Evolutionary conservation across 2,797 vertebrate species (phyloP).

Genomic region (Pygocentrus nattereri): DNA sequence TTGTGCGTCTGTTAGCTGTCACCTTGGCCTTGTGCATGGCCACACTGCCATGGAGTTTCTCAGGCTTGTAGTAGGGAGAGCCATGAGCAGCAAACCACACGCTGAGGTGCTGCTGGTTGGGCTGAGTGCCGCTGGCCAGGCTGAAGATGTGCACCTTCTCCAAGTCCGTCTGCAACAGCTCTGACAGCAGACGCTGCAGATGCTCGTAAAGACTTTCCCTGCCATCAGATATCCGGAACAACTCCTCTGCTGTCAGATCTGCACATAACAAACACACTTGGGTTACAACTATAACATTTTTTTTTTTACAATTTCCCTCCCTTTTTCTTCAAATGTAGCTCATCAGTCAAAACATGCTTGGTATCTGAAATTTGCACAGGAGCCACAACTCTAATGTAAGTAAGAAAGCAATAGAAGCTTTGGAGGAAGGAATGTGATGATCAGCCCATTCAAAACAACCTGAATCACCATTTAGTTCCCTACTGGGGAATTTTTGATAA

Average conservation of each 20-base stretch:
- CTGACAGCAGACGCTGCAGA: slow-evolving; percentile 78
- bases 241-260: slow-evolving; percentile 84
- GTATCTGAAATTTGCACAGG: too few species aligned
- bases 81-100: slow-evolving; percentile 86
- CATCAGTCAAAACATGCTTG: too few species aligned
- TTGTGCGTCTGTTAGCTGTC: slow-evolving; percentile 26
- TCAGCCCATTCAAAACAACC: too few species aligned
- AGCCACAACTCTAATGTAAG: too few species aligned
- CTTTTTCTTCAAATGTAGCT: too few species aligned
- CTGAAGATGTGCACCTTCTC: slow-evolving; percentile 86
- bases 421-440: too few species aligned
- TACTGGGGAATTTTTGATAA: too few species aligned
- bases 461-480: too few species aligned
- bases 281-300: not conserved
- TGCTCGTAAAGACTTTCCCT: slow-evolving; percentile 80
- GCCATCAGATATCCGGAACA: slow-evolving; percentile 73
- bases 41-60: slow-evolving; percentile 86
- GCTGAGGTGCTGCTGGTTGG: slow-evolving; percentile 67
- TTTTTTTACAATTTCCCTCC: too few species aligned
- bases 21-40: slow-evolving; percentile 83
- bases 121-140: slow-evolving; percentile 69
- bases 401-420: too few species aligned
- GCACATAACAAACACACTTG: slow-evolving; percentile 30
- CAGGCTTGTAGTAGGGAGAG: slow-evolving; percentile 81
- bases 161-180: slow-evolving; percentile 75